These are phyloP conservation scores for Gisinianus flammeolus DNA, from an alignment of 2,888 invertebrate genomes.

Conservation along the genomic window DNA sequence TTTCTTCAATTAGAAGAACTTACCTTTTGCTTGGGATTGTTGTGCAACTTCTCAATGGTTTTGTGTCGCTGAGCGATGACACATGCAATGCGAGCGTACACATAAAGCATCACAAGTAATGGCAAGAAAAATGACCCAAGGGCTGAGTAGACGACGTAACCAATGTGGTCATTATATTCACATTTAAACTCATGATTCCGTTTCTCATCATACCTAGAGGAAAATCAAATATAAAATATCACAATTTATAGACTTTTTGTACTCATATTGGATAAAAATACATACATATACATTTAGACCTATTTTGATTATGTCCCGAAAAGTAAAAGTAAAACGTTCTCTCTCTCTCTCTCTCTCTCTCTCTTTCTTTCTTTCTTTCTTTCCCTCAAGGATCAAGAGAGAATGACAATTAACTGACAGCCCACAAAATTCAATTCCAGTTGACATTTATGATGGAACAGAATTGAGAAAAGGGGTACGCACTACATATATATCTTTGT, in stretches of 20 bases:
- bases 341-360: too few species aligned
- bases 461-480: too few species aligned
- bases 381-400: too few species aligned
- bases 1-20: too few species aligned
- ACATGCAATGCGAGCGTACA: slow-evolving; percentile 87
- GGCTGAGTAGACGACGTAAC: slow-evolving; percentile 95
- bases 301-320: background rate
- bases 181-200: slow-evolving; percentile 65
- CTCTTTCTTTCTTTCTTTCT: too few species aligned
- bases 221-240: too few species aligned
- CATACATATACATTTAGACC: background rate
- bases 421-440: too few species aligned
- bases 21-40: slow-evolving; percentile 63
- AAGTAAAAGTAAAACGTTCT: background rate
- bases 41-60: slow-evolving; percentile 60
- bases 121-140: slow-evolving; percentile 96
- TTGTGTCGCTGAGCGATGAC: slow-evolving; percentile 80
- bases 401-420: too few species aligned
- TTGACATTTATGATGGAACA: too few species aligned
- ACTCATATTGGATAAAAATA: background rate
- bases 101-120: slow-evolving; percentile 92
- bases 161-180: slow-evolving; percentile 86
- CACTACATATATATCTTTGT: too few species aligned
- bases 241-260: background rate
- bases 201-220: slow-evolving; percentile 74